A percentile compares a stretch with the other conserved stretches of the same genome.
Conservation (phyloP, 2,113 vertebrate genomes). For the Hemicordylus capensis region DNA sequence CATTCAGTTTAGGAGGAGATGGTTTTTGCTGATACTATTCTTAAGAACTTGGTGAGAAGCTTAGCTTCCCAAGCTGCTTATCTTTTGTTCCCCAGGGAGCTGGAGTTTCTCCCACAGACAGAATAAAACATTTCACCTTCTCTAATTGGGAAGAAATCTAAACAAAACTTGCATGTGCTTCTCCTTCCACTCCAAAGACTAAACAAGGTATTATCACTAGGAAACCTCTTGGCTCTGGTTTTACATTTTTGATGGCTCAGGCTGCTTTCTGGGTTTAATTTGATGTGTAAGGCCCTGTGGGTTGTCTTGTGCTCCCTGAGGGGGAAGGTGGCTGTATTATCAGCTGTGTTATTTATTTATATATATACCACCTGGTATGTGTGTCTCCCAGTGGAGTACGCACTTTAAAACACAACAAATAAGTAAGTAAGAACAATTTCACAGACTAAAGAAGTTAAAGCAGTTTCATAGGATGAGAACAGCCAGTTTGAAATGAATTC, state of each 20-base stretch:
- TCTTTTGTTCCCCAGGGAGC: not conserved
- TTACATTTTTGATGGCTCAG: not conserved
- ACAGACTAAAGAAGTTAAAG: no score
- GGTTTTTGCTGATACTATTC: not conserved
- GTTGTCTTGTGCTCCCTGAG: not conserved
- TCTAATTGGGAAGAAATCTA: not conserved
- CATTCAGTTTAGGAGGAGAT: not conserved
- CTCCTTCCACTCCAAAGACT: not conserved
- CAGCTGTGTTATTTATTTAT: no score
- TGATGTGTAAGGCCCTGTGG: not conserved
- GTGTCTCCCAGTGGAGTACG: no score
- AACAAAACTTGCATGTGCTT: not conserved
- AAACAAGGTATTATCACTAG: not conserved
- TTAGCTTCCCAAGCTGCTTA: not conserved
- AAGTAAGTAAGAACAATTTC: no score
- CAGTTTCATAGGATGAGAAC: no score
- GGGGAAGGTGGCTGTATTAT: not conserved
- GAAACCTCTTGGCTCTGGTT: not conserved
- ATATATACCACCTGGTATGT: no score
- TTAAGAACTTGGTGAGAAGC: not conserved
- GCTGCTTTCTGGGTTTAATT: not conserved
- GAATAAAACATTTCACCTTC: not conserved
- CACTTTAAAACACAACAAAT: no score
- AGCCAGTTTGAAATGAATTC: no score
- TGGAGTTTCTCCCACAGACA: not conserved